These are phyloP conservation scores for Drosophila recens DNA, from an alignment of 2,888 invertebrate species.

Conservation along the genomic window DNA sequence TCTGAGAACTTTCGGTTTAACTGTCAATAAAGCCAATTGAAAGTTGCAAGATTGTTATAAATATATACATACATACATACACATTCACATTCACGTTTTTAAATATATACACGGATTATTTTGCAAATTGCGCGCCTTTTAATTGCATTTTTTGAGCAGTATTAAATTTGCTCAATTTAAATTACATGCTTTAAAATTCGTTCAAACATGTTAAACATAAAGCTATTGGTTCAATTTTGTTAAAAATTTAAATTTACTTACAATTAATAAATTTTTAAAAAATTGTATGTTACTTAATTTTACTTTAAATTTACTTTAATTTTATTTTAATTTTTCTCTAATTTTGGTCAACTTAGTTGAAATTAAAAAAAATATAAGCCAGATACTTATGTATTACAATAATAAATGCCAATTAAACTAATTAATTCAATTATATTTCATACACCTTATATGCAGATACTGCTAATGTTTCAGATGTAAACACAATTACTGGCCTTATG, in stretches of 20 bases:
- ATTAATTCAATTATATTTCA: not conserved
- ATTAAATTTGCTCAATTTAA: not conserved
- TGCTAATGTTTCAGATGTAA: not conserved
- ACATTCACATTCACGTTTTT: not conserved
- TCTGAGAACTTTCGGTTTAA: constrained; percentile 59
- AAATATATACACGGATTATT: not conserved
- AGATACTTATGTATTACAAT: not conserved
- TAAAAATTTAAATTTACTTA: not conserved
- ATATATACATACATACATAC: constrained; percentile 8
- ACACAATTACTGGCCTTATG: not conserved
- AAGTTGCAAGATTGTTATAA: constrained; percentile 45
- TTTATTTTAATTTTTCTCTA: too few relatives aligned
- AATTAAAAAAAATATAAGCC: not conserved
- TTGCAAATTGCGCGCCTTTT: not conserved
- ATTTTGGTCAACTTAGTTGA: too few relatives aligned
- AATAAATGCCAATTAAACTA: not conserved
- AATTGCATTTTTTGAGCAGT: not conserved
- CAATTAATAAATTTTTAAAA: too few relatives aligned
- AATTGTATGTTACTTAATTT: too few relatives aligned
- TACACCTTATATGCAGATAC: not conserved
- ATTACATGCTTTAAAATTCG: not conserved
- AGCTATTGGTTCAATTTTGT: too few relatives aligned
- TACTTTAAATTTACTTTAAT: too few relatives aligned
- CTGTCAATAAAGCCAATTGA: constrained; percentile 62
- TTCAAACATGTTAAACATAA: not conserved